Percentiles rank a stretch among this genome's conserved stretches.
These are phyloP conservation scores for Seira ritae DNA, from an alignment of 2,888 invertebrate species.

Conservation along the genomic window DNA sequence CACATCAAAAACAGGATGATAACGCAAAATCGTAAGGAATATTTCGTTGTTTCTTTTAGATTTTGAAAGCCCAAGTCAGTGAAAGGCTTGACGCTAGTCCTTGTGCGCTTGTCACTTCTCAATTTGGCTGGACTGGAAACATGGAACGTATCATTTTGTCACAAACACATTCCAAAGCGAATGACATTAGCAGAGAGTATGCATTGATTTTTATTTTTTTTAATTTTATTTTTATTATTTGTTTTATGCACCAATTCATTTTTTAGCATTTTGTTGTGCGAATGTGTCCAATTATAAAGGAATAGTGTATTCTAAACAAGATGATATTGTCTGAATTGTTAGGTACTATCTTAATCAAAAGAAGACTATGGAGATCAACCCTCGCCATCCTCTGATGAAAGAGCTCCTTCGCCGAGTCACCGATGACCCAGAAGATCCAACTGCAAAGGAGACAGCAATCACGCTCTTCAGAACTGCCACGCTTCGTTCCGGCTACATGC, in stretches of 20 bases:
- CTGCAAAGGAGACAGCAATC: slow-evolving; percentile 88
- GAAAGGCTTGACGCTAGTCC: slow-evolving; percentile 79
- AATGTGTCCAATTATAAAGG: neutral
- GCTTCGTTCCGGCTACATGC: slow-evolving; percentile 94
- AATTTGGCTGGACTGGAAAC: slow-evolving; percentile 82
- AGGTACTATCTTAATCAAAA: slow-evolving; percentile 92
- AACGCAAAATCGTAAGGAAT: slow-evolving; percentile 83
- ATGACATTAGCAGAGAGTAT: slow-evolving; percentile 78
- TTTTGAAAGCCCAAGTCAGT: slow-evolving; percentile 79
- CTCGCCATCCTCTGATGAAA: slow-evolving; percentile 95
- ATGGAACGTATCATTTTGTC: slow-evolving; percentile 80
- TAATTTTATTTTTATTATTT: slow-evolving; percentile 22
- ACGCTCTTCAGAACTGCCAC: slow-evolving; percentile 96
- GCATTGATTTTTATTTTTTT: slow-evolving; percentile 65
- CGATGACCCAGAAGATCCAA: slow-evolving; percentile 85
- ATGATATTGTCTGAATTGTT: neutral
- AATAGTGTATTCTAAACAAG: neutral
- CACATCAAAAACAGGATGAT: slow-evolving; percentile 96
- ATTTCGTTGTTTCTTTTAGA: slow-evolving; percentile 71
- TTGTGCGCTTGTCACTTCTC: slow-evolving; percentile 80
- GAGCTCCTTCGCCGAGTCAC: slow-evolving; percentile 91
- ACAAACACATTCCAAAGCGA: slow-evolving; percentile 80
- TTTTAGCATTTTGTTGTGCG: neutral
- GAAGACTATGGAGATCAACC: slow-evolving; percentile 98
- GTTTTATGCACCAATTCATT: slow-evolving; percentile 6